These are phyloP conservation scores for Coenobita brevimanus DNA, from an alignment of 1,140 invertebrate genomes.

Conservation along the genomic window DNA sequence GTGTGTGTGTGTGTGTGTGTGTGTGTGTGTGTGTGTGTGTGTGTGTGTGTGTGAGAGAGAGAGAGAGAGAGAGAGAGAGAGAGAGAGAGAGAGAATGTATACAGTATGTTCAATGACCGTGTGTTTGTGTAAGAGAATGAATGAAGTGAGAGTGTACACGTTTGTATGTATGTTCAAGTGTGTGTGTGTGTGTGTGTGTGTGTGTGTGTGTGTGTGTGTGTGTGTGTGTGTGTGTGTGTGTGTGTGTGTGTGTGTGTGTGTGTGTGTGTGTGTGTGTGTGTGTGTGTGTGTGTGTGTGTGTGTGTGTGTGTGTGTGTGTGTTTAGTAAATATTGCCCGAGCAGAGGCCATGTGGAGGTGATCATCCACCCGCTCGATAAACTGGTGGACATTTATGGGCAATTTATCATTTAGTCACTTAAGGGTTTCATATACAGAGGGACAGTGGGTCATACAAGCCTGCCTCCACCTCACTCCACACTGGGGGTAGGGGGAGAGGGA, in stretches of 20 bases:
- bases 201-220: conserved; percentile 31
- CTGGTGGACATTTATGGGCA: conserved; percentile 54
- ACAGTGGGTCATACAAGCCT: conserved; percentile 12
- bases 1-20: conserved; percentile 46
- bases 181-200: conserved; percentile 52
- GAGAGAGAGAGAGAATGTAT: not conserved
- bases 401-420: conserved; percentile 63
- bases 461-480: not conserved
- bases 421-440: conserved; percentile 36
- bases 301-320: conserved; percentile 49
- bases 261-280: not conserved
- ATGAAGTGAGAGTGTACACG: too few species aligned
- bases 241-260: not conserved
- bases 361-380: conserved; percentile 48
- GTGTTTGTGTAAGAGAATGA: too few species aligned
- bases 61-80: conserved; percentile 9
- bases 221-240: not conserved
- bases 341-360: conserved; percentile 33
- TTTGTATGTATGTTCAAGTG: conserved; percentile 35
- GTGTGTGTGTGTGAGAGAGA: not conserved
- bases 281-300: not conserved
- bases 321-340: conserved; percentile 60
- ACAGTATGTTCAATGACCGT: too few species aligned
- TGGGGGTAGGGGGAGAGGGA: not conserved
- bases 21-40: not conserved